Evolutionary conservation across 2,888 invertebrate species (phyloP), one percentile per base, ranked within the genome.

Genomic region (Seira sanloemensis): DNA sequence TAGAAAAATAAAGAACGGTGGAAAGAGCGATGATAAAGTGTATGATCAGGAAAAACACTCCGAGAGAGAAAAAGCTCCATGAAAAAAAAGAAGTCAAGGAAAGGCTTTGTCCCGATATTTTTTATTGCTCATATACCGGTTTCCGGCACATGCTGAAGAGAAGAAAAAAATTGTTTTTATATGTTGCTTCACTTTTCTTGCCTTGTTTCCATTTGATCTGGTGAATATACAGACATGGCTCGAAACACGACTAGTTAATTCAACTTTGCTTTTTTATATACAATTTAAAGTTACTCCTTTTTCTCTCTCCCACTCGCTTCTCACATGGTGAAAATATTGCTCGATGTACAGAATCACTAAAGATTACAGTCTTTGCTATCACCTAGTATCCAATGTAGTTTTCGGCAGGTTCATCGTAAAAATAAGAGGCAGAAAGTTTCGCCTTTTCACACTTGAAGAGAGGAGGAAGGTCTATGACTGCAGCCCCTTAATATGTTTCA

Each of bases 401-500:
- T n/a, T n/a, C n/a, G n/a, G n/a, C n/a, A n/a, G n/a, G n/a, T n/a
- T n/a, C n/a, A n/a, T n/a, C n/a, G n/a, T n/a, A n/a, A n/a, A n/a
- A n/a, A n/a, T n/a, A n/a, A n/a, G n/a, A n/a, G n/a, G n/a, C n/a
- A n/a, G 26, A 66, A 25, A 9, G 65, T 68, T 73, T 78, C 83
- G 77, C 83, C 73, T 78, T 83, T 83, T 68, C 83, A 73, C 83
- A 73, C 83, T 83, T 78, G 77, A 5, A 37, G 4, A 37, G 37
- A 12, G 37, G 12, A 7, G 5, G 37, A 7, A 37, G 37, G 37
- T 7, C 37, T 37, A 71, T 66, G 25, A 66, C 66, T 71, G 27
- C 76, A 66, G 75, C 82, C 76, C 76, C 72, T 72, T 69, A 76
- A 72, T 82, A 71, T 76, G 26, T 54, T 66, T 37, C 12, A n/a